Evolutionary conservation across 1,140 invertebrate species (phyloP), one percentile per base, ranked within the genome.

Genomic region (Polypedilum pembai): DNA sequence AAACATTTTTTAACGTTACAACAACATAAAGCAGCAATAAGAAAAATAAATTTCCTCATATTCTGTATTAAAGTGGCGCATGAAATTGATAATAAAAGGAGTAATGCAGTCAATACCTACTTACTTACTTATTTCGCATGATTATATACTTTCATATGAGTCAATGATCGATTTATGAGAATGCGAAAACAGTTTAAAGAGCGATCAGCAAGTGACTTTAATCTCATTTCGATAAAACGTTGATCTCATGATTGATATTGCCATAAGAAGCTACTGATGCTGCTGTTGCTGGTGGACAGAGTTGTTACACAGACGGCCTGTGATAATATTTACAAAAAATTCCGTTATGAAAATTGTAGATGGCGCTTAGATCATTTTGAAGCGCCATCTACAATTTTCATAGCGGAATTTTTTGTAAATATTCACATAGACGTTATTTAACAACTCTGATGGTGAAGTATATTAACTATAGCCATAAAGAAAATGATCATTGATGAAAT

Each of bases 61-160:
- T 56, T 3, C 4, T 12, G 45, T 15, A n/a, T n/a, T 0, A 18
- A 69, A 69, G 65, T 69, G 65, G 65, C 65, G 65, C 65, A 69
- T 69, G 65, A 69, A 69, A 69, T 69, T 21, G 65, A 69, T 69
- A 69, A 69, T 56, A 56, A 56, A 56, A 56, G 45, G 45, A 56
- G n/a, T 56, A 33, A 33, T 33, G 24, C n/a, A n/a, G 45, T 56
- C 45, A n/a, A 3, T 56, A 56, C 3, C 45, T n/a, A n/a, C 45
- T n/a, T 56, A 56, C 45, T 56, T 56, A n/a, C 45, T n/a, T 56
- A 56, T 56, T 56, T 56, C n/a, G 7, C 10, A 56, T 45, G 8
- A 45, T 56, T 56, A 56, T 56, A 56, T 12, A 56, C n/a, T 56
- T 15, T 56, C 10, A 12, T n/a, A 56, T 56, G 15, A 56, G 45